phyloP scores from a whole-genome alignment of 2,113 vertebrate genomes.

The Oxygymnocypris stewartii region DNA sequence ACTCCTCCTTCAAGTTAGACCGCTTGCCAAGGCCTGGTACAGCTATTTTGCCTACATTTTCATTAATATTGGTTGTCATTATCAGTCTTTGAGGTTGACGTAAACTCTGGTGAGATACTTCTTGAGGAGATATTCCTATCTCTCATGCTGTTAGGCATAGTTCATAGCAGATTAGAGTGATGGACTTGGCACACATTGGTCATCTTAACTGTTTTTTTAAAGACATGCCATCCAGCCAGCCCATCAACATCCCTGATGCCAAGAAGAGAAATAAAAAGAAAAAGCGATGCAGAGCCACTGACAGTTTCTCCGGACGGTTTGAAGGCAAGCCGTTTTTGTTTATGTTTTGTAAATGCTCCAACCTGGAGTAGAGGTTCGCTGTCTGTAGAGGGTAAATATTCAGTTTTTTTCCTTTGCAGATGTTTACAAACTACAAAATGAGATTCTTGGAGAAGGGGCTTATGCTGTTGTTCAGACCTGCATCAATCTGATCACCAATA shows the following conservation, averaged over 20 bases:
- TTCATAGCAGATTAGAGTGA: slow-evolving; percentile 7
- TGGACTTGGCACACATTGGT: not conserved
- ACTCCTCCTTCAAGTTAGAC: slow-evolving; percentile 85
- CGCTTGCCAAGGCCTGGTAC: slow-evolving; percentile 85
- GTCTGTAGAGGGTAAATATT: not conserved
- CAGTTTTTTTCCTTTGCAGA: slow-evolving; percentile 69
- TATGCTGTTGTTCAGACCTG: slow-evolving; percentile 94
- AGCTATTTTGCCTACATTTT: slow-evolving; percentile 35
- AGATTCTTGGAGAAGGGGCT: slow-evolving; percentile 92
- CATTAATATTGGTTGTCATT: not conserved
- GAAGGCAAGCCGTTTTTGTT: slow-evolving; percentile 77
- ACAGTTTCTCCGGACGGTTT: slow-evolving; percentile 93
- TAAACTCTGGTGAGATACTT: not conserved
- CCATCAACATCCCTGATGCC: slow-evolving; percentile 92
- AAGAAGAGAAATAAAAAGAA: slow-evolving; percentile 98
- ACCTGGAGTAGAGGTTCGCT: not conserved
- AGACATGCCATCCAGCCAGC: slow-evolving; percentile 90
- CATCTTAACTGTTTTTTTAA: slow-evolving; percentile 13
- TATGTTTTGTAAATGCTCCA: not conserved
- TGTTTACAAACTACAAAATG: slow-evolving; percentile 94
- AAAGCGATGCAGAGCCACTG: slow-evolving; percentile 92
- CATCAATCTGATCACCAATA: slow-evolving; percentile 91
- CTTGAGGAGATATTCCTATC: not conserved
- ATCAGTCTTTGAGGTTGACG: not conserved
- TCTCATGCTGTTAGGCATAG: slow-evolving; percentile 18